These are phyloP conservation scores for Chromobotia macracanthus DNA, from an alignment of 2,797 vertebrate species.

Conservation along the genomic window DNA sequence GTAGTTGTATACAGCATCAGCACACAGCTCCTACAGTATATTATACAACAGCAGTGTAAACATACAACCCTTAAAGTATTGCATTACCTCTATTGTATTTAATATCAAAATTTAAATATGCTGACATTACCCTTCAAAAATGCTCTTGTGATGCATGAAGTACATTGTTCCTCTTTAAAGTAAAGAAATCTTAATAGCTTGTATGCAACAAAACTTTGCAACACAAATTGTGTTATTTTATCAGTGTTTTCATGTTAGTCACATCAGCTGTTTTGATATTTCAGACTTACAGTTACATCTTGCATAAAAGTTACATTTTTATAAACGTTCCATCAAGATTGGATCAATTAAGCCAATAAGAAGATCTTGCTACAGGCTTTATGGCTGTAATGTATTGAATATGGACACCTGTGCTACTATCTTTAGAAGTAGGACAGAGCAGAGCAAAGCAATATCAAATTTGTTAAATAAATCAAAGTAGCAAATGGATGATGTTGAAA, in stretches of 20 bases:
- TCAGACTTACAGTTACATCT: too few species aligned
- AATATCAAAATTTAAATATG: too few species aligned
- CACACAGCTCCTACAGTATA: not conserved
- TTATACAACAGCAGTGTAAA: not conserved
- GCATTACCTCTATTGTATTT: not conserved
- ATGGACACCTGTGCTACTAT: not conserved
- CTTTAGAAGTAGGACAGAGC: not conserved
- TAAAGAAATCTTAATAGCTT: too few species aligned
- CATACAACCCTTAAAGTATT: not conserved
- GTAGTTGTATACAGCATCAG: not conserved
- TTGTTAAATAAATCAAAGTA: not conserved
- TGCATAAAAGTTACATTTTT: too few species aligned
- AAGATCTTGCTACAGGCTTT: not conserved
- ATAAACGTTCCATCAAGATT: not conserved
- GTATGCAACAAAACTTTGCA: too few species aligned
- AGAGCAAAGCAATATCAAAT: not conserved
- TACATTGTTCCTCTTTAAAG: too few species aligned
- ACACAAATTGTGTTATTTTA: too few species aligned
- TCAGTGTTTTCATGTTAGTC: too few species aligned
- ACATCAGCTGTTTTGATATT: not conserved
- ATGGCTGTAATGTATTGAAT: not conserved
- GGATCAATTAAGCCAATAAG: too few species aligned
- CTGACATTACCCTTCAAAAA: too few species aligned
- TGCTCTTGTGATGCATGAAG: too few species aligned
- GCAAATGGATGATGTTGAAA: not conserved